Percentiles rank a stretch among this genome's conserved stretches.
Evolutionary conservation across 2,888 invertebrate species (phyloP).

Genomic region (Euplexia lucipara): DNA sequence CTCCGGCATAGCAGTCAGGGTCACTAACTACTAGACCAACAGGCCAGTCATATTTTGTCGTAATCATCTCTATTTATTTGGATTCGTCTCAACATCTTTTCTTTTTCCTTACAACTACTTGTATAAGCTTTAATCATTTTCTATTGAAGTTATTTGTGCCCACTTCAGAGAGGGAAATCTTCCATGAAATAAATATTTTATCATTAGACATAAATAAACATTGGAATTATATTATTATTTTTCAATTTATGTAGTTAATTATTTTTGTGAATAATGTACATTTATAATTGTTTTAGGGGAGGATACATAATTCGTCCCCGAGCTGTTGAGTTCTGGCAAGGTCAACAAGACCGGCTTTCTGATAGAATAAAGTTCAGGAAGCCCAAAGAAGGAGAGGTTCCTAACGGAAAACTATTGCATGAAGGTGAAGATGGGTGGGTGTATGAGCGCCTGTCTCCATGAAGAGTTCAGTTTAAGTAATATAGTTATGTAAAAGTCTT

Average conservation of each 20-base stretch:
- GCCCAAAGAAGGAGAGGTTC: slow-evolving; percentile 89
- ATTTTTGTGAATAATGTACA: not conserved
- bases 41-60: too few species aligned
- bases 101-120: too few species aligned
- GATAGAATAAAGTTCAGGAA: slow-evolving; percentile 97
- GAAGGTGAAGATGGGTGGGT: slow-evolving; percentile 97
- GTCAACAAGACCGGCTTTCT: slow-evolving; percentile 98
- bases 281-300: slow-evolving; percentile 93
- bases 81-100: too few species aligned
- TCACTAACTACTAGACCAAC: too few species aligned
- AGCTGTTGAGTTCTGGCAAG: slow-evolving; percentile 99
- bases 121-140: too few species aligned
- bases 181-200: too few species aligned
- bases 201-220: too few species aligned
- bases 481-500: slow-evolving; percentile 37
- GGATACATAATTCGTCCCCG: slow-evolving; percentile 96
- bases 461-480: slow-evolving; percentile 67
- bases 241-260: not conserved
- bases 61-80: too few species aligned
- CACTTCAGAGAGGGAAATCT: too few species aligned
- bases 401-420: slow-evolving; percentile 93
- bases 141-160: too few species aligned
- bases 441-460: slow-evolving; percentile 97
- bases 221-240: not conserved
- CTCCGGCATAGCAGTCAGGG: too few species aligned